Percentiles rank a stretch among this genome's conserved stretches.
Evolutionary conservation across 2,113 vertebrate species (phyloP).

Genomic region (Hucho hucho): DNA sequence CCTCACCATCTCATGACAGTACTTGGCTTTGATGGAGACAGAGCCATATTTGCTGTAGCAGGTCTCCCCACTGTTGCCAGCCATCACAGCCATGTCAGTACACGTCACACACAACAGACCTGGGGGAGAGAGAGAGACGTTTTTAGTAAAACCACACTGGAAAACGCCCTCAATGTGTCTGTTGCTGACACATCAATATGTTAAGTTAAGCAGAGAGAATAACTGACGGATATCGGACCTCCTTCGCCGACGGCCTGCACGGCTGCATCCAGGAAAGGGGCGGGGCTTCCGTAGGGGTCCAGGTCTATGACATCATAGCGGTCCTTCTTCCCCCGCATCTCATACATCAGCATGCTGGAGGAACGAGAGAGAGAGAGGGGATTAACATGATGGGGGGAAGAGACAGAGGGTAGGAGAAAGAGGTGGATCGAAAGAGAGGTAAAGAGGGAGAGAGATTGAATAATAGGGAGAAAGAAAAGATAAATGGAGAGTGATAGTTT

Average conservation of each 20-base stretch:
- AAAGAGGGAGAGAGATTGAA: background rate
- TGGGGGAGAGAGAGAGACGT: slow-evolving; percentile 41
- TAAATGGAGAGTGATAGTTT: background rate
- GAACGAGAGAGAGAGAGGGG: too few species aligned
- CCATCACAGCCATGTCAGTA: slow-evolving; percentile 92
- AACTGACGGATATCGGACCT: slow-evolving; percentile 66
- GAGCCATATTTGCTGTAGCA: slow-evolving; percentile 94
- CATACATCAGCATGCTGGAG: slow-evolving; percentile 83
- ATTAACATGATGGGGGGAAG: background rate
- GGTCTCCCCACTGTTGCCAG: slow-evolving; percentile 88
- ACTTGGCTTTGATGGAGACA: slow-evolving; percentile 86
- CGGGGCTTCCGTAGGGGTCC: slow-evolving; percentile 89
- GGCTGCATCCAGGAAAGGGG: slow-evolving; percentile 84
- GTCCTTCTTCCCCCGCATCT: slow-evolving; percentile 72
- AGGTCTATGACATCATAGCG: slow-evolving; percentile 89
- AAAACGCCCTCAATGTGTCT: background rate
- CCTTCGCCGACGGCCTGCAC: slow-evolving; percentile 88
- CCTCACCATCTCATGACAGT: slow-evolving; percentile 94
- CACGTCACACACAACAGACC: slow-evolving; percentile 90
- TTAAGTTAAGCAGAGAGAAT: background rate
- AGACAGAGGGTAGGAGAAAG: background rate
- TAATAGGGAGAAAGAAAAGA: background rate
- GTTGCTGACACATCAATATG: too few species aligned
- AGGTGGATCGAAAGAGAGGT: background rate
- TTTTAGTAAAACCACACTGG: background rate